Conservation (phyloP, 2,113 vertebrate genomes). For the Oenanthe melanoleuca region DNA sequence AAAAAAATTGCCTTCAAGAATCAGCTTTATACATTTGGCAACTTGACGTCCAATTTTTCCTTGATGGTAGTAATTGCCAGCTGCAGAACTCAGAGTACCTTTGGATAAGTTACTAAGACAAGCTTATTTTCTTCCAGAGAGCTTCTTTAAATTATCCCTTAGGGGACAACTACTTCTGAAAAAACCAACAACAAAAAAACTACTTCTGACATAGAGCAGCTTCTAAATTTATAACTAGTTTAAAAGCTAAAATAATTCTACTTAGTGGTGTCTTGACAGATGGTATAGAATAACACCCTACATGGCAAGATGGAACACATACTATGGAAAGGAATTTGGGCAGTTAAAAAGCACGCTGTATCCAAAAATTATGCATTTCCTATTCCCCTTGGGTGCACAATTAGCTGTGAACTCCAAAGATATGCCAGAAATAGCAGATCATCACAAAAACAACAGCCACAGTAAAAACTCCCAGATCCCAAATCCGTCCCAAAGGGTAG, state of each 20-base stretch:
- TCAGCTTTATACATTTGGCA: neutral
- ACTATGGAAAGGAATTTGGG: neutral
- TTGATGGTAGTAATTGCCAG: neutral
- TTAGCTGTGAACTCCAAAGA: neutral
- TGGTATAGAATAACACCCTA: neutral
- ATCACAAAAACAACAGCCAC: neutral
- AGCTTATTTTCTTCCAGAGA: neutral
- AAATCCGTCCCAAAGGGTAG: fast-evolving
- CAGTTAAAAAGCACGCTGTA: neutral
- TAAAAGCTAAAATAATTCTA: neutral
- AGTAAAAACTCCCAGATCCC: neutral
- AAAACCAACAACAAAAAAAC: neutral
- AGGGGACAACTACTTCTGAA: neutral
- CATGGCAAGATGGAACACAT: neutral
- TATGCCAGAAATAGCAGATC: neutral
- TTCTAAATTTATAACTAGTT: neutral
- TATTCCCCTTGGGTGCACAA: neutral
- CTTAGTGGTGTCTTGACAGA: neutral
- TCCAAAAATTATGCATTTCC: neutral
- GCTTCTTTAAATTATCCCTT: neutral
- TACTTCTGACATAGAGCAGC: neutral
- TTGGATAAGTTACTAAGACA: neutral
- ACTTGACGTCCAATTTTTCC: neutral
- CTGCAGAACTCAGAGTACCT: neutral
- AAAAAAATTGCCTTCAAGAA: neutral